Conservation (phyloP, 2,113 vertebrate species). For the Sander lucioperca region DNA sequence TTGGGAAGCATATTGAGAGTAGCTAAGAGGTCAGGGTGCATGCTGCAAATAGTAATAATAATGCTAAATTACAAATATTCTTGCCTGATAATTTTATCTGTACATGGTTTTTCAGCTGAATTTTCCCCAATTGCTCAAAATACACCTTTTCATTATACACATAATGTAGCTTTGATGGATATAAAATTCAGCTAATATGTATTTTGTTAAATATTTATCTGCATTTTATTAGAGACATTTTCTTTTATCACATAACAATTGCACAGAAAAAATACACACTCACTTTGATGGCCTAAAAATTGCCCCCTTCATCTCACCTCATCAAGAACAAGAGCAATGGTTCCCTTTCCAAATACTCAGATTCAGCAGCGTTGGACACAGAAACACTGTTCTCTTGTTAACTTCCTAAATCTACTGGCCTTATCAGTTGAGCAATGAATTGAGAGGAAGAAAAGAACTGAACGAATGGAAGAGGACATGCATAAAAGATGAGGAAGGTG, state of each 20-base stretch:
- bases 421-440: conserved; percentile 41
- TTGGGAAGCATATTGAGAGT: not conserved
- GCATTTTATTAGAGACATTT: not conserved
- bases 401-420: conserved; percentile 35
- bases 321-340: conserved; percentile 3
- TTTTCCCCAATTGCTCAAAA: too few species aligned
- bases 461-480: conserved; percentile 35
- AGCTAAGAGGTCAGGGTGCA: not conserved
- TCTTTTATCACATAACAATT: not conserved
- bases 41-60: not conserved
- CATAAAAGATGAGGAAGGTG: conserved; percentile 54
- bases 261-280: not conserved
- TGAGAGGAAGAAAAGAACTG: conserved; percentile 3
- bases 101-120: too few species aligned
- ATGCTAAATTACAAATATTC: too few species aligned
- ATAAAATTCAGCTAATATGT: too few species aligned
- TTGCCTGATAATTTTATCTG: too few species aligned
- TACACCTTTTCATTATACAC: too few species aligned
- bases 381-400: conserved; percentile 1
- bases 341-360: conserved; percentile 12
- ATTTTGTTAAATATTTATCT: too few species aligned
- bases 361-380: conserved; percentile 19
- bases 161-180: too few species aligned
- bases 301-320: not conserved
- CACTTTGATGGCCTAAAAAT: not conserved